phyloP scores from a whole-genome alignment of 2,113 vertebrate genomes.

The Trachemys scripta region DNA sequence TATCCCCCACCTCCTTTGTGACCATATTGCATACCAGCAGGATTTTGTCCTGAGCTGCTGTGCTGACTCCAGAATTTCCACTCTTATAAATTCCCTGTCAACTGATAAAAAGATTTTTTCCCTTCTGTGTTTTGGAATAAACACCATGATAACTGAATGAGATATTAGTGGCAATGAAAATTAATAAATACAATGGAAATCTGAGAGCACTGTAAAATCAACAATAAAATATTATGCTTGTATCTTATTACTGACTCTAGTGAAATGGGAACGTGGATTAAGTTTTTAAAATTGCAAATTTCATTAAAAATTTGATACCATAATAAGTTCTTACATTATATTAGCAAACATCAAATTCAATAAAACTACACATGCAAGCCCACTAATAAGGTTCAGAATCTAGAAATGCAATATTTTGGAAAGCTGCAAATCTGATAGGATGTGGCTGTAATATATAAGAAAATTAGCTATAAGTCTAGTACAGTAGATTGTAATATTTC shows the following conservation, averaged over 20 bases:
- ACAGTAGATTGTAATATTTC: constrained; percentile 27
- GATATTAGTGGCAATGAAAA: constrained; percentile 40
- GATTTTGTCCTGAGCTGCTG: constrained; percentile 47
- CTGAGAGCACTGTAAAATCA: constrained; percentile 44
- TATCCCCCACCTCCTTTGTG: neutral
- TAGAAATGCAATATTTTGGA: neutral
- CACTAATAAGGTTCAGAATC: neutral
- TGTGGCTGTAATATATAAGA: neutral
- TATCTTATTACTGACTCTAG: constrained; percentile 50
- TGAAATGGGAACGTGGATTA: constrained; percentile 26
- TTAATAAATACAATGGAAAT: constrained; percentile 31
- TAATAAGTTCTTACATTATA: constrained; percentile 57
- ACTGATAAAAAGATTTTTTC: constrained; percentile 28
- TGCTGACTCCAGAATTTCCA: neutral
- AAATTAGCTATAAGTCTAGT: constrained; percentile 33
- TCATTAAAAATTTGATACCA: constrained; percentile 68
- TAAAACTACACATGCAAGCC: neutral
- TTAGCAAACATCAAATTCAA: constrained; percentile 63
- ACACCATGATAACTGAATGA: constrained; percentile 15
- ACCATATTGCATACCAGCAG: constrained; percentile 38
- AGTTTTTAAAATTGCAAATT: constrained; percentile 68
- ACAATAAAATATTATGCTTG: constrained; percentile 41
- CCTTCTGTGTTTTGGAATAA: constrained; percentile 13
- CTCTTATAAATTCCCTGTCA: neutral
- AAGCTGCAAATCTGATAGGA: neutral